Evolutionary conservation across 2,113 vertebrate genomes (phyloP), one percentile per base, ranked within the genome.

Genomic region (Oreocharis arfaki): DNA sequence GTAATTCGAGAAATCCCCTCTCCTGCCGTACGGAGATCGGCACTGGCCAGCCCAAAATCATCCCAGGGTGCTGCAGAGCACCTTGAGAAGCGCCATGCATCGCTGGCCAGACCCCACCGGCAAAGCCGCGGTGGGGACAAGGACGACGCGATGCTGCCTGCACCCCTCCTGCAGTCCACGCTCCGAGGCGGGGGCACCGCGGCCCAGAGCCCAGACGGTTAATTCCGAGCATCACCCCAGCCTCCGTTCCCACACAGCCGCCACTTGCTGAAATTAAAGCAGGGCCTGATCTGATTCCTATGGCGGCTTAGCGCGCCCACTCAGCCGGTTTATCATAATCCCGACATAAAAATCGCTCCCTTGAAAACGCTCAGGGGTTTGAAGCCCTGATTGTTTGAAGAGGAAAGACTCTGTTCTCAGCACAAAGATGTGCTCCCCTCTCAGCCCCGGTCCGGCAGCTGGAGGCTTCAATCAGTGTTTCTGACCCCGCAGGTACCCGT

Each of bases 41-140:
- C 47, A 11, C 6, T 0, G 2, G 18, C 3, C 18, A 5, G 35
- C 63, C 57, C 35, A 21, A 70, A 79, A 20, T 27, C 49, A 30
- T 11, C 3, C 0, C 57, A 4, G 8, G 49, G n/a, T 4, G 14
- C 10, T 3, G 13, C 57, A 16, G 61, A 63, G 41, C 50, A 3
- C 16, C 13, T 26, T 1, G 35, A 2, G 1, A 52, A n/a, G 59
- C 1, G 11, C 24, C 10, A 1, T 0, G 39, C 3, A 0, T 39
- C 16, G 0, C 12, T 1, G 2, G 13, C 11, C 49, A 6, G 41
- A 18, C 2, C 52, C n/a, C 15, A 4, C 2, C 22, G 7, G 42
- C 67, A 61, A 49, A 77, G 14, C 32, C 37, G 3, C 4, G 4
- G 18, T 0, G 5, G 47, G 39, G 35, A 26, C 10, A 1, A 39